Conservation (phyloP, 2,888 invertebrate species). For the Drosophila prolongata region DNA sequence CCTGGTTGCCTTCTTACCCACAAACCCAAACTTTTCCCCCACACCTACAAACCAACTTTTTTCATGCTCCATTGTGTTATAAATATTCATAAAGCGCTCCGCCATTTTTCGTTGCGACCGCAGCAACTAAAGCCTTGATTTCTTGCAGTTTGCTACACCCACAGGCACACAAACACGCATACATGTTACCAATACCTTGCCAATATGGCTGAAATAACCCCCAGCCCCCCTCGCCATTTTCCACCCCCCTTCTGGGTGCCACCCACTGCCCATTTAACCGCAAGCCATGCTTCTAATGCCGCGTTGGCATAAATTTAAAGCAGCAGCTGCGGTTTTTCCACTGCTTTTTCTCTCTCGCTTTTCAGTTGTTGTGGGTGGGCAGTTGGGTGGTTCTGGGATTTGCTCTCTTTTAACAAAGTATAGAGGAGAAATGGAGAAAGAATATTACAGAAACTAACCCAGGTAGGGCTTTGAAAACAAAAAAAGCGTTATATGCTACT, state of each 20-base stretch:
- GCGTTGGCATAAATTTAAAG: conserved; percentile 76
- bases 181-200: conserved; percentile 60
- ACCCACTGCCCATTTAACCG: conserved; percentile 56
- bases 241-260: conserved; percentile 4
- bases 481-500: conserved; percentile 71
- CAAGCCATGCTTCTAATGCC: conserved; percentile 77
- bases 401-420: conserved; percentile 23
- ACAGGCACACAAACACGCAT: conserved; percentile 15
- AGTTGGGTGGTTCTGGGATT: conserved; percentile 11
- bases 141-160: conserved; percentile 63
- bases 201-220: conserved; percentile 57
- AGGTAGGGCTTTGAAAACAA: conserved; percentile 44
- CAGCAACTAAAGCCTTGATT: conserved; percentile 72
- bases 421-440: conserved; percentile 22
- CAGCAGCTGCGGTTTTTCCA: conserved; percentile 77
- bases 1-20: conserved; percentile 9
- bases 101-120: conserved; percentile 55
- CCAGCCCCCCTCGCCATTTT: neutral
- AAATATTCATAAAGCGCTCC: conserved; percentile 75
- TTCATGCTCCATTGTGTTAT: conserved; percentile 78
- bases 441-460: conserved; percentile 32
- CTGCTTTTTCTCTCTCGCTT: conserved; percentile 17
- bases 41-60: conserved; percentile 55
- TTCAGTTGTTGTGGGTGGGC: neutral
- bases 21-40: neutral